Base-by-base conservation (phyloP, 2,888 invertebrate genomes). In the Tholera decimalis region DNA sequence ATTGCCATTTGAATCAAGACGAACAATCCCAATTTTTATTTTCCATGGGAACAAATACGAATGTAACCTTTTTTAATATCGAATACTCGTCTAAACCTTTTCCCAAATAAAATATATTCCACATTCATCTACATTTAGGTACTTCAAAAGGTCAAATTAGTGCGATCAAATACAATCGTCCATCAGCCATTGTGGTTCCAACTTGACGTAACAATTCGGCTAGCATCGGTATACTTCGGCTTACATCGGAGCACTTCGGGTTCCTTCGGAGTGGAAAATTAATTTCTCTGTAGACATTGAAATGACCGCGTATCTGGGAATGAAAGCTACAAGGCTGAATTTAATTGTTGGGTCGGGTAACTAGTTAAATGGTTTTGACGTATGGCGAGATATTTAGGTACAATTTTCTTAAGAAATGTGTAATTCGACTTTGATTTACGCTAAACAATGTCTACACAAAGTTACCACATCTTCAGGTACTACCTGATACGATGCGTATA, bases 251-350 rank as follows among this genome's bases (percentile, higher is more conserved):
- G 7, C 13, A 24, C 28, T 56, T 73, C 58, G 74, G 24, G 9
- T 56, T 39, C 13, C 28, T 30, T 73, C 55, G 47, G 59, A 66
- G 68, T 61, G 64, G 73, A 66, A 77, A 79, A 79, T 79, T 69
- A 79, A 79, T 79, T 77, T 71, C 66, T 54, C 13, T 58, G 20
- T 63, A 72, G 59, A 71, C 70, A 35, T 63, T 56, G 66, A 55
- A 62, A 64, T 71, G 64, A 73, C 77, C 79, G 39, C 56, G 59
- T 43, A 51, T 61, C 62, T 35, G 56, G 33, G 5, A 43, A 30
- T 66, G 67, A 57, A 55, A 51, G 55, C 67, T 56, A 53, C 51
- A 51, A 59, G 51, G 51, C 51, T 55, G 18, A 20, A 13, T 55
- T 41, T 57, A 49, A 71, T 54, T 57, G 35, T 22, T 15, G 24